These are phyloP conservation scores for Nannoperca australis DNA, from an alignment of 2,797 vertebrate genomes.

Conservation along the genomic window DNA sequence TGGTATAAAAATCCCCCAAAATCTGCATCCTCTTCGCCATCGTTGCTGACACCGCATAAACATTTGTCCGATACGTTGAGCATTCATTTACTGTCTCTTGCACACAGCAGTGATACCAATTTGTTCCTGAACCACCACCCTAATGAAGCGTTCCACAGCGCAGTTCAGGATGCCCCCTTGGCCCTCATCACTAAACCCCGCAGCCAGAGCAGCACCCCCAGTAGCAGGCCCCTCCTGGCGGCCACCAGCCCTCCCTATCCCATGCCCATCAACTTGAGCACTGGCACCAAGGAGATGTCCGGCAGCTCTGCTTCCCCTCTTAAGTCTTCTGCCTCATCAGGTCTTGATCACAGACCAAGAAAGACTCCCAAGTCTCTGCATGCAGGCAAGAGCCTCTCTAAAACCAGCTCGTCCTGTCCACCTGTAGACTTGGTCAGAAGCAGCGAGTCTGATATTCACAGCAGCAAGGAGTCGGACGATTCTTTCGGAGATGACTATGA, in stretches of 20 bases:
- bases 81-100: constrained; percentile 83
- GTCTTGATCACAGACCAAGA: constrained; percentile 77
- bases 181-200: constrained; percentile 92
- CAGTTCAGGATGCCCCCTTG: constrained; percentile 93
- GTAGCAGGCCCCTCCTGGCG: constrained; percentile 81
- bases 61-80: constrained; percentile 81
- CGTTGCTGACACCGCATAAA: constrained; percentile 83
- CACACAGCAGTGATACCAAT: constrained; percentile 88
- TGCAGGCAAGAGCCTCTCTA: constrained; percentile 77
- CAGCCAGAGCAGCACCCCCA: constrained; percentile 81
- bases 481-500: constrained; percentile 91
- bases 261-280: constrained; percentile 90
- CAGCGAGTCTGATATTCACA: constrained; percentile 89
- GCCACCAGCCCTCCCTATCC: constrained; percentile 81
- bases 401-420: constrained; percentile 78
- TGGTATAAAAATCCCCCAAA: constrained; percentile 87
- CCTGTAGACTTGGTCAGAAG: constrained; percentile 87
- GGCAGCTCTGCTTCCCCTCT: constrained; percentile 73
- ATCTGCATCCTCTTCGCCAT: constrained; percentile 70
- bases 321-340: constrained; percentile 82
- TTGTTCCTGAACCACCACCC: constrained; percentile 89
- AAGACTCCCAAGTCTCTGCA: constrained; percentile 77
- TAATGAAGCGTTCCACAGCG: constrained; percentile 87
- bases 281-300: constrained; percentile 82
- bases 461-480: constrained; percentile 94